These are phyloP conservation scores for Zonitis immaculata DNA, from an alignment of 2,888 invertebrate genomes.

Conservation along the genomic window DNA sequence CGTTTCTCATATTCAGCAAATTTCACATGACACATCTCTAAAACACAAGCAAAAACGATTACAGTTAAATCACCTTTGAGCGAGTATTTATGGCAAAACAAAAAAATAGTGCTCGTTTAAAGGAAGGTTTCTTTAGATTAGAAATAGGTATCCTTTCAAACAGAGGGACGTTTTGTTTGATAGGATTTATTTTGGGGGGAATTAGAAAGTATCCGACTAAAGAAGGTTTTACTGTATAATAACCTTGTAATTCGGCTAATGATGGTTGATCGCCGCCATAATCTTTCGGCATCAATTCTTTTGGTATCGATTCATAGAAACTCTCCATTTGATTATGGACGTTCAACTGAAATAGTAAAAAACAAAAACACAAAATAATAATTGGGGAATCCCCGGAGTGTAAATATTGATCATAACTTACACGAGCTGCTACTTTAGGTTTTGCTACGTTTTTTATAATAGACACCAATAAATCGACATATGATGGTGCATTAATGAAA, in stretches of 20 bases:
- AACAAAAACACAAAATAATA: too few species aligned
- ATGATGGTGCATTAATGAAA: constrained; percentile 46
- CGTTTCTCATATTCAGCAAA: constrained; percentile 23
- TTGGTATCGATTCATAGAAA: constrained; percentile 17
- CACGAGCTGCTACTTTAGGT: constrained; percentile 48
- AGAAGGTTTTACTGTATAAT: too few species aligned
- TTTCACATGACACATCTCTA: constrained; percentile 26
- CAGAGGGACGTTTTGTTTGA: too few species aligned
- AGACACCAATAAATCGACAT: constrained; percentile 39
- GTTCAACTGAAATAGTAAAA: constrained; percentile 12
- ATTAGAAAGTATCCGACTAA: too few species aligned
- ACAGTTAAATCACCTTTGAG: too few species aligned
- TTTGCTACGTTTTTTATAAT: constrained; percentile 48
- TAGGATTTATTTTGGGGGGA: too few species aligned
- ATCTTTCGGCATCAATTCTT: constrained; percentile 22
- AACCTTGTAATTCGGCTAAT: constrained; percentile 57
- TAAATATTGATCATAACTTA: too few species aligned
- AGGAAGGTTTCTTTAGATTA: too few species aligned
- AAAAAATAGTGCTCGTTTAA: too few species aligned
- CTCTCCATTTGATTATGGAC: constrained; percentile 19
- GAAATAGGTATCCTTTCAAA: too few species aligned
- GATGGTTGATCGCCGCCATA: constrained; percentile 35
- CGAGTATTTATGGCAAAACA: too few species aligned
- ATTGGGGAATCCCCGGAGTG: too few species aligned
- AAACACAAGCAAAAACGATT: background rate